phyloP scores from a whole-genome alignment of 2,888 invertebrate species.

The Nomada ruficornis region DNA sequence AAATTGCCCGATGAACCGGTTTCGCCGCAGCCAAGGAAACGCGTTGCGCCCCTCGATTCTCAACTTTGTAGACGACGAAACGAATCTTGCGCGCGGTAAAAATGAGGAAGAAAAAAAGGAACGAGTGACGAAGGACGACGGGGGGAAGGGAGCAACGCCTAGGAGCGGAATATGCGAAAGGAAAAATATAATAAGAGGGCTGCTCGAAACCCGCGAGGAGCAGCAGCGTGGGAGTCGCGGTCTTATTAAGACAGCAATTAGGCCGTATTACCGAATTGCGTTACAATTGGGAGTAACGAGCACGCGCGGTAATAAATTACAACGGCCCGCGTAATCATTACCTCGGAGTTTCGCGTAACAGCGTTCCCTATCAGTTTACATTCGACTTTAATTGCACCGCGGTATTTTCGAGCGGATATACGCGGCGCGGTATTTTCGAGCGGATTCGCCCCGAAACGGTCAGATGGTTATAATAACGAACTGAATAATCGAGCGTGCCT shows the following conservation, averaged over 20 bases:
- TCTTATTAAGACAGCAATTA: slow-evolving; percentile 70
- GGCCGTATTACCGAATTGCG: slow-evolving; percentile 69
- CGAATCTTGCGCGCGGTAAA: neutral
- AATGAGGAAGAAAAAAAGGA: neutral
- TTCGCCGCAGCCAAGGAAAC: slow-evolving; percentile 17
- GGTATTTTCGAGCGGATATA: slow-evolving; percentile 11
- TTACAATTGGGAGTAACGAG: slow-evolving; percentile 71
- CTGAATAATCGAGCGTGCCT: slow-evolving; percentile 67
- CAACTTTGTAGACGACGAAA: neutral
- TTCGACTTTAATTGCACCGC: slow-evolving; percentile 73
- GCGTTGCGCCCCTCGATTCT: neutral
- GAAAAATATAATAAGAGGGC: neutral
- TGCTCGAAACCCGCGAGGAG: neutral
- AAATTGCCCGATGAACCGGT: slow-evolving; percentile 47
- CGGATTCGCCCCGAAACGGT: slow-evolving; percentile 41
- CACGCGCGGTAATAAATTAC: slow-evolving; percentile 72
- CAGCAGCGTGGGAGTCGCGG: slow-evolving; percentile 28
- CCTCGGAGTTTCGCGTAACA: slow-evolving; percentile 72
- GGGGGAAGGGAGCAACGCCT: neutral
- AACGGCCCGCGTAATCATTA: slow-evolving; percentile 73
- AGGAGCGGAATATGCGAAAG: neutral
- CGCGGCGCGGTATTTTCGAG: slow-evolving; percentile 49
- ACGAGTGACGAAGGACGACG: too few species aligned
- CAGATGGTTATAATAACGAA: slow-evolving; percentile 56
- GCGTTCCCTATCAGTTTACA: slow-evolving; percentile 71